phyloP scores from a whole-genome alignment of 2,888 invertebrate genomes.

The Coronaproctus castanopsis region DNA sequence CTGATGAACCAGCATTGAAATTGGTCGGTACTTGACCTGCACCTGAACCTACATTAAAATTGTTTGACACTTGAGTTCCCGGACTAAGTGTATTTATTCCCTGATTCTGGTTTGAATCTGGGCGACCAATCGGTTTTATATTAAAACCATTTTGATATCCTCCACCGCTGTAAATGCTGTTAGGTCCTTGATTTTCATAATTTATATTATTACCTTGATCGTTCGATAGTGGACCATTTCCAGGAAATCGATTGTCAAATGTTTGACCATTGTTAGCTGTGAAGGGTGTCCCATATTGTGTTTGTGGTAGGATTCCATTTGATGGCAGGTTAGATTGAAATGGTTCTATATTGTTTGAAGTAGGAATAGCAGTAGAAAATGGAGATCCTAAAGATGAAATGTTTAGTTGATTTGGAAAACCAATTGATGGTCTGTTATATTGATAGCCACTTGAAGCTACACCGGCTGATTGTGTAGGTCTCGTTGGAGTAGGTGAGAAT shows the following conservation, averaged over 20 bases:
- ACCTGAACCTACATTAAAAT: slow-evolving; percentile 10
- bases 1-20: slow-evolving; percentile 14
- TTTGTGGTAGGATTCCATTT: background rate
- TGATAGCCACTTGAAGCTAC: slow-evolving; percentile 7
- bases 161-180: slow-evolving; percentile 8
- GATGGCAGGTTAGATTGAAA: background rate
- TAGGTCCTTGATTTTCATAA: slow-evolving; percentile 14
- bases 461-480: background rate
- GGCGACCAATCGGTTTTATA: slow-evolving; percentile 17
- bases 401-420: slow-evolving; percentile 6
- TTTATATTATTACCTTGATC: slow-evolving; percentile 15
- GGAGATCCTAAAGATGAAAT: background rate
- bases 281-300: background rate
- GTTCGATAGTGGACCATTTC: slow-evolving; percentile 16
- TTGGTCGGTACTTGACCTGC: slow-evolving; percentile 12
- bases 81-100: slow-evolving; percentile 9
- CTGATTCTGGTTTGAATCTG: slow-evolving; percentile 18
- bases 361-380: slow-evolving; percentile 1
- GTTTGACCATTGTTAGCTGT: slow-evolving; percentile 11
- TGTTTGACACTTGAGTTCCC: slow-evolving; percentile 18
- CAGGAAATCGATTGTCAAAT: slow-evolving; percentile 11
- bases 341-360: background rate
- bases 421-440: slow-evolving; percentile 3
- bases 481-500: background rate
- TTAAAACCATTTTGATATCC: slow-evolving; percentile 18